Conservation (phyloP, 2,888 invertebrate genomes). For the Punctoribates punctum region DNA sequence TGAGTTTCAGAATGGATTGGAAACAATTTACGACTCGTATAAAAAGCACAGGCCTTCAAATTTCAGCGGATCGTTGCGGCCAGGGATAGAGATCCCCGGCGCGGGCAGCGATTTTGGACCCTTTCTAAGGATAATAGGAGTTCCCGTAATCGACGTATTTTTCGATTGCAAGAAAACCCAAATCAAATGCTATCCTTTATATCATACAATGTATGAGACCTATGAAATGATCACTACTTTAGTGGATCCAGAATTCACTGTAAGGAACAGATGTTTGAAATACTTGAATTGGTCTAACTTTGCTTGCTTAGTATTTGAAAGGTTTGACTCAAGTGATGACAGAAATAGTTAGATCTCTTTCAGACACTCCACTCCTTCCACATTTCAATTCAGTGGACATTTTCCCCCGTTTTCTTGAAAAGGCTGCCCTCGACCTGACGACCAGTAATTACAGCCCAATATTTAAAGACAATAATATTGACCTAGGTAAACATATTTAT, state of each 20-base stretch:
- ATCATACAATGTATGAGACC: constrained; percentile 54
- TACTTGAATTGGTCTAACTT: constrained; percentile 46
- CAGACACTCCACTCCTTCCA: constrained; percentile 54
- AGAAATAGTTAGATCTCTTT: constrained; percentile 53
- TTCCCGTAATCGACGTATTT: constrained; percentile 51
- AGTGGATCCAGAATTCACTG: constrained; percentile 52
- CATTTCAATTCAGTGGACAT: constrained; percentile 46
- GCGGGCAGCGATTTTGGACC: constrained; percentile 54
- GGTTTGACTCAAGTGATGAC: constrained; percentile 51
- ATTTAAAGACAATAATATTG: neutral
- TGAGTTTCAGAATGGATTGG: neutral
- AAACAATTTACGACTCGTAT: neutral
- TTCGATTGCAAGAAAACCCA: neutral
- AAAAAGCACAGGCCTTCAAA: neutral
- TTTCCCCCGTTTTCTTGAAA: neutral
- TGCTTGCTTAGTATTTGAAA: constrained; percentile 50
- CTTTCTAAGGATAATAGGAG: constrained; percentile 53
- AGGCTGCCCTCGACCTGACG: neutral
- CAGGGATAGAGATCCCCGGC: constrained; percentile 50
- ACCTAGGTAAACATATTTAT: neutral
- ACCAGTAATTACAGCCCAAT: neutral
- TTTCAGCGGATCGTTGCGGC: neutral
- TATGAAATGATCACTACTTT: constrained; percentile 52
- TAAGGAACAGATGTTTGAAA: constrained; percentile 50
- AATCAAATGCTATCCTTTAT: constrained; percentile 43